Percentiles rank a stretch among this genome's conserved stretches.
phyloP scores from a whole-genome alignment of 2,113 vertebrate genomes.

The Syngnathus scovelli region DNA sequence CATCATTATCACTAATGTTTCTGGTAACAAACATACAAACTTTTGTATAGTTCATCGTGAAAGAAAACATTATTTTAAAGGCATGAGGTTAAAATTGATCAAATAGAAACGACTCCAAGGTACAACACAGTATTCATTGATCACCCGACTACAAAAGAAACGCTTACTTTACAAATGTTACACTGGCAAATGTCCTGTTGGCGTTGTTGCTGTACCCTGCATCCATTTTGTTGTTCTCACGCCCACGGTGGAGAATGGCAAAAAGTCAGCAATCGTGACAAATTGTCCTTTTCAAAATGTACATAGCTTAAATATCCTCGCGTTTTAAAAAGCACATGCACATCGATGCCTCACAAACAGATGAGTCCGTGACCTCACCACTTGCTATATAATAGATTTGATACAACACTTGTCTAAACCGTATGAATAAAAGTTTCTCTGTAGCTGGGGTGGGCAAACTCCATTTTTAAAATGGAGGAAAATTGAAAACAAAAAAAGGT shows the following conservation, averaged over 20 bases:
- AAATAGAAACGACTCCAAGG: constrained; percentile 55
- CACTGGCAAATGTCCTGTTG: constrained; percentile 14
- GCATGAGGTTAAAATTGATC: constrained; percentile 60
- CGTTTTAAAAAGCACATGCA: constrained; percentile 62
- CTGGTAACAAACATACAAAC: constrained; percentile 62
- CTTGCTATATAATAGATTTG: constrained; percentile 30
- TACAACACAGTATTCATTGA: constrained; percentile 63
- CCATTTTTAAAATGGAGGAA: neutral
- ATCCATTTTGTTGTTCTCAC: constrained; percentile 21
- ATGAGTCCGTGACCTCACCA: constrained; percentile 36
- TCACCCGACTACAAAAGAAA: constrained; percentile 63
- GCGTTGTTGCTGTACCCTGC: constrained; percentile 35
- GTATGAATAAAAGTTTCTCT: neutral
- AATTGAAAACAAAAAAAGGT: neutral
- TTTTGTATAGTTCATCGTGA: constrained; percentile 49
- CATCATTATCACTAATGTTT: constrained; percentile 51
- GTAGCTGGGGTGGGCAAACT: neutral
- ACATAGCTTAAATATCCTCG: constrained; percentile 34
- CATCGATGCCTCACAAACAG: constrained; percentile 50
- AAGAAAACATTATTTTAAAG: constrained; percentile 56
- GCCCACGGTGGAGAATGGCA: constrained; percentile 38
- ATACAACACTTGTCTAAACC: neutral
- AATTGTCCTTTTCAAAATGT: constrained; percentile 8
- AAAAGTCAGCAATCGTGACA: constrained; percentile 35
- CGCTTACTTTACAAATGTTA: constrained; percentile 61